These are phyloP conservation scores for Mobula hypostoma DNA, from an alignment of 2,113 vertebrate species.

Conservation along the genomic window DNA sequence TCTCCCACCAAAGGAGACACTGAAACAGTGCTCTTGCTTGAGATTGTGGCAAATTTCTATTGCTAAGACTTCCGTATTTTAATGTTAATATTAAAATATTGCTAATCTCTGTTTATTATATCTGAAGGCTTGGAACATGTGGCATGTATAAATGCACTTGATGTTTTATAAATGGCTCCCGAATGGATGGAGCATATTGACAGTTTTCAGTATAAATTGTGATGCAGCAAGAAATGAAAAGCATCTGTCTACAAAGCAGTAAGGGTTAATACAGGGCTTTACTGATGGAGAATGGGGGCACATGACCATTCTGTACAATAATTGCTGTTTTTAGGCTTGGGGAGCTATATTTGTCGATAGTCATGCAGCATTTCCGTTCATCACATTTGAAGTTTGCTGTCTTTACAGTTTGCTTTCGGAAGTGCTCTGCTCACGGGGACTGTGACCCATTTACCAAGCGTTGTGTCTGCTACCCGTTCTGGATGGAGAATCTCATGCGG, in stretches of 20 bases:
- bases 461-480: slow-evolving; percentile 77
- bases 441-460: slow-evolving; percentile 80
- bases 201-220: neutral
- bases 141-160: neutral
- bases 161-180: neutral
- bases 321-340: neutral
- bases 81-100: neutral
- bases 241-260: neutral
- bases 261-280: neutral
- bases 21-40: neutral
- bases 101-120: neutral
- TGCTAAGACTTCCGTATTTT: neutral
- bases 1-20: neutral
- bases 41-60: neutral
- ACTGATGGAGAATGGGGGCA: neutral
- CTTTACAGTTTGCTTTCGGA: slow-evolving; percentile 69
- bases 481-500: slow-evolving; percentile 77
- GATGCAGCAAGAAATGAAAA: no score
- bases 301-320: no score
- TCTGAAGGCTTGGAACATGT: no score
- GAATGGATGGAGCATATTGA: neutral
- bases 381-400: neutral
- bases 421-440: slow-evolving; percentile 73
- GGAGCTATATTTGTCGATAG: neutral
- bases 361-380: neutral